Percentiles rank a stretch among this genome's conserved stretches.
Evolutionary conservation across 2,113 vertebrate genomes (phyloP).

Genomic region (Procavia capensis): DNA sequence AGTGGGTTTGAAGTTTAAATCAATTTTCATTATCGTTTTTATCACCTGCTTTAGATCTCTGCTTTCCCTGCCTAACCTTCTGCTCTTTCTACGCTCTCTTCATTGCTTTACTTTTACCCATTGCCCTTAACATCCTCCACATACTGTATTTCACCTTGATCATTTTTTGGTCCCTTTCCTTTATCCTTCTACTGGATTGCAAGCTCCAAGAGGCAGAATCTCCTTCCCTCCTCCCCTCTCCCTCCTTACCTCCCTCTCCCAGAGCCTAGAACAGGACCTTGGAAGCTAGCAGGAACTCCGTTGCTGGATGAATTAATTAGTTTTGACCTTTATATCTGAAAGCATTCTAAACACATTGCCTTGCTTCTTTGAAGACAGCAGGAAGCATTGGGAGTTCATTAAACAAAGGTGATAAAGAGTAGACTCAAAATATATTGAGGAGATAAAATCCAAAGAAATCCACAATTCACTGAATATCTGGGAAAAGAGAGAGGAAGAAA

Average conservation of each 20-base stretch:
- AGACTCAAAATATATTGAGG: neutral
- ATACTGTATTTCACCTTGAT: neutral
- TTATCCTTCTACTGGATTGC: neutral
- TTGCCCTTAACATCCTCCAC: neutral
- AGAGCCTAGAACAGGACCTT: neutral
- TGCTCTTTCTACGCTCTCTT: neutral
- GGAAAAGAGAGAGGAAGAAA: neutral
- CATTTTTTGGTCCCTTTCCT: neutral
- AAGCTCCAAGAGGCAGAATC: neutral
- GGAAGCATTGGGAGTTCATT: neutral
- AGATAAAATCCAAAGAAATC: neutral
- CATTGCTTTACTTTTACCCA: neutral
- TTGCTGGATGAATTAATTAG: neutral
- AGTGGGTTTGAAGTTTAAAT: neutral
- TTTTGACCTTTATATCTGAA: conserved; percentile 26
- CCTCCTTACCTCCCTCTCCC: neutral
- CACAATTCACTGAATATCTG: neutral
- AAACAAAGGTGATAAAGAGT: neutral
- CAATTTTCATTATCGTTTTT: neutral
- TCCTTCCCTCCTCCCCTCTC: neutral
- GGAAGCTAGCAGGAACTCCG: neutral
- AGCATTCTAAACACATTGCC: neutral
- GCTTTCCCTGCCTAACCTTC: neutral
- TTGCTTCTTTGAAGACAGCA: conserved; percentile 23
- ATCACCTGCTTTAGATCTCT: neutral